Base-by-base conservation (phyloP, 2,797 vertebrate species). In the Catostomus latipinnis region DNA sequence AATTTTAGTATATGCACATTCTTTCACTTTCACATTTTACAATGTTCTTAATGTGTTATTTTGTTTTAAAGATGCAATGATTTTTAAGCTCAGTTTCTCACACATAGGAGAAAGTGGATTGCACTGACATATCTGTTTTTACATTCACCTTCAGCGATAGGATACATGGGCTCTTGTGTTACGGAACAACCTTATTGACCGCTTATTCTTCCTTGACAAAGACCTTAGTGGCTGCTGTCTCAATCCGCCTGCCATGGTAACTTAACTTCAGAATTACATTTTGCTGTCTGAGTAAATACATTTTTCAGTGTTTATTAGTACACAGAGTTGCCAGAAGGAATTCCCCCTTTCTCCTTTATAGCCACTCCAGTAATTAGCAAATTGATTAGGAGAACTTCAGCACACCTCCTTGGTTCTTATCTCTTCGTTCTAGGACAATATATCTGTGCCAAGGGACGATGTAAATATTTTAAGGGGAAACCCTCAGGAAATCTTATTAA, bases 381-480 rank as follows among this genome's bases (percentile, higher is more conserved):
- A 94, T 94, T 94, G 93, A 94, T 94, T 93, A 92, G 92, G 90
- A 93, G 91, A 94, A 94, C 90, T 92, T 92, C 86, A 92, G 88
- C 93, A 92, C 91, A 92, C 93, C 93, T 93, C 93, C 91, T 90
- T 87, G 90, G 91, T 92, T 93, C 91, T 93, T 93, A 92, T 93
- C 93, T 91, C 86, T 86, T 88, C 86, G 74, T 93, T 93, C 90
- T 92, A 91, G 88, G 92, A 93, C 93, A 93, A 92, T 93, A 93
- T 93, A 92, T 90, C 87, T 7, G 87, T 87, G 83, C 90, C 91
- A 88, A 89, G 92, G 92, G 94, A 94, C 87, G 84, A 89, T 82
- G 89, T 94, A 93, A 94, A 94, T 94, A 94, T 94, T 94, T 94
- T 93, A 94, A 92, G 92, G 90, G 85, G 91, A 92, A 93, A 92